These are phyloP conservation scores for Hirtodrosophila alboralis DNA, from an alignment of 2,888 invertebrate genomes.

Conservation along the genomic window DNA sequence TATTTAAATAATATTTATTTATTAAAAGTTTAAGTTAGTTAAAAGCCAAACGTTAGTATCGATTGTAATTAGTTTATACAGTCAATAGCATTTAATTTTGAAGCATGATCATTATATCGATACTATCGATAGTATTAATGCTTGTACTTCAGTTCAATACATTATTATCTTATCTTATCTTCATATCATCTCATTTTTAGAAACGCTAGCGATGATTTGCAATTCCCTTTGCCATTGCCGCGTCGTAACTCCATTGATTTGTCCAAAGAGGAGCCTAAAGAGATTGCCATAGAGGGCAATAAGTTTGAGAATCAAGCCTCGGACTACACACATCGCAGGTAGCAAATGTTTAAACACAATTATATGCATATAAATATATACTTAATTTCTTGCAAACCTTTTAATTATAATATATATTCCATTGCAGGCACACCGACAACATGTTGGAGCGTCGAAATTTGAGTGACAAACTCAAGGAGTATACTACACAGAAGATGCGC, in stretches of 20 bases:
- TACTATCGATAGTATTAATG: too few relatives aligned
- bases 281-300: conserved; percentile 63
- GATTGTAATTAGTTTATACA: too few relatives aligned
- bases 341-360: conserved; percentile 37
- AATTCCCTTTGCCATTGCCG: conserved; percentile 85
- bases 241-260: conserved; percentile 87
- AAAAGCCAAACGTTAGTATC: too few relatives aligned
- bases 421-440: conserved; percentile 86
- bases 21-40: too few relatives aligned
- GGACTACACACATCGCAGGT: conserved; percentile 85
- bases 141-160: not conserved
- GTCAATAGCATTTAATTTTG: not conserved
- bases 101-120: too few relatives aligned
- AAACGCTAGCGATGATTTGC: conserved; percentile 85
- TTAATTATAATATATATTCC: not conserved
- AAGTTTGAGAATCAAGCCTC: conserved; percentile 88
- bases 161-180: conserved; percentile 18
- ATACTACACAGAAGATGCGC: conserved; percentile 83
- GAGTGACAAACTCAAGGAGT: conserved; percentile 81
- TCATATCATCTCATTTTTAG: conserved; percentile 63
- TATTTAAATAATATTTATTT: too few relatives aligned
- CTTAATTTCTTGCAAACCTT: not conserved
- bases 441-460: conserved; percentile 81
- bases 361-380: too few relatives aligned
- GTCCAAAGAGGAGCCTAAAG: conserved; percentile 85